Percentiles rank a stretch among this genome's conserved stretches.
phyloP scores from a whole-genome alignment of 2,888 invertebrate genomes.

The Abscondita cerata region DNA sequence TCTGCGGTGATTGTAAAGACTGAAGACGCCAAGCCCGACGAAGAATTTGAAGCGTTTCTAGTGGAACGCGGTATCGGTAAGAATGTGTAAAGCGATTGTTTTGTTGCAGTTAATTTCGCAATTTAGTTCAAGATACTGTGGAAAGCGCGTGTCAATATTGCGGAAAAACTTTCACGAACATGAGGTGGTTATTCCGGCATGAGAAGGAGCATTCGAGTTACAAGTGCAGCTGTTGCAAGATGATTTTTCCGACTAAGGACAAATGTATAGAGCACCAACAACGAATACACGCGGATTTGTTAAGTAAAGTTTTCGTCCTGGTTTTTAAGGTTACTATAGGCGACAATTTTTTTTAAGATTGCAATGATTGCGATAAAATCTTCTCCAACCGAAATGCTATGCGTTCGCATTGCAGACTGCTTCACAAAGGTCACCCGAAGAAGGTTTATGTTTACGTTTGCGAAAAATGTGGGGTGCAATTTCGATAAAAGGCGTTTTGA shows the following conservation, averaged over 20 bases:
- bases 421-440: slow-evolving; percentile 44
- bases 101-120: background rate
- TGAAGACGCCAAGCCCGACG: no score
- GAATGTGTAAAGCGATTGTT: no score
- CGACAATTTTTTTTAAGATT: slow-evolving; percentile 46
- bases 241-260: slow-evolving; percentile 53
- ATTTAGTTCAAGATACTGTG: background rate
- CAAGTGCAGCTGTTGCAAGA: slow-evolving; percentile 55
- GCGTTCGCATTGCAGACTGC: slow-evolving; percentile 56
- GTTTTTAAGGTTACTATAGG: slow-evolving; percentile 14
- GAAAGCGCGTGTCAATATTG: slow-evolving; percentile 43
- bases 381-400: slow-evolving; percentile 58
- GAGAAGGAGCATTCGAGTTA: slow-evolving; percentile 45
- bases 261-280: slow-evolving; percentile 56
- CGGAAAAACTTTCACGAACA: slow-evolving; percentile 43
- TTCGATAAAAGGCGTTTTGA: slow-evolving; percentile 55
- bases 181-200: slow-evolving; percentile 46
- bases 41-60: no score
- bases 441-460: slow-evolving; percentile 52
- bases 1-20: no score
- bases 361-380: slow-evolving; percentile 58
- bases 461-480: slow-evolving; percentile 50
- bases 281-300: slow-evolving; percentile 53
- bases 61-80: no score
- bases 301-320: no score